Percentiles rank a stretch among this genome's conserved stretches.
Evolutionary conservation across 2,888 invertebrate species (phyloP).

Genomic region (Cataglyphis albicans): DNA sequence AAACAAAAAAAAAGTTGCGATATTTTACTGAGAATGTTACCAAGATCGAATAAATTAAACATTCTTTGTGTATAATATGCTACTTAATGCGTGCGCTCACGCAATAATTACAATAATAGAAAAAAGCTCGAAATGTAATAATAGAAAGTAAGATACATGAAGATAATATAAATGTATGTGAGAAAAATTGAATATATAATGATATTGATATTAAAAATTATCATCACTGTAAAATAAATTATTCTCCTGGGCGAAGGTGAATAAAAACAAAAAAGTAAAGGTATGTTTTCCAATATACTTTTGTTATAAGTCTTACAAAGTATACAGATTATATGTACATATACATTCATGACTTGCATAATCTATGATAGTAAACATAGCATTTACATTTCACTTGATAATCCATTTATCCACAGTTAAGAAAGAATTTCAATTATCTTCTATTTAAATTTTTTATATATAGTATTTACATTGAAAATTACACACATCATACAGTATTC

Average conservation of each 20-base stretch:
- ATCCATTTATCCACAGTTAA: background rate
- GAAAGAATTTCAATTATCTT: background rate
- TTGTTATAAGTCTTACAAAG: constrained; percentile 71
- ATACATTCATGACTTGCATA: constrained; percentile 57
- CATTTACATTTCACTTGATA: constrained; percentile 30
- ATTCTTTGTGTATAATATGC: constrained; percentile 81
- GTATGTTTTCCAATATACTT: constrained; percentile 52
- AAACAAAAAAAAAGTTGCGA: constrained; percentile 47
- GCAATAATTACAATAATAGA: constrained; percentile 76
- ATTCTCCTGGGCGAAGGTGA: constrained; percentile 83
- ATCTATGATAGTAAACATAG: constrained; percentile 12
- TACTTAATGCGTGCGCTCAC: constrained; percentile 81
- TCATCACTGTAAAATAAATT: constrained; percentile 85
- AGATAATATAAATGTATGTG: constrained; percentile 83
- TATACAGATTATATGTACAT: constrained; percentile 54
- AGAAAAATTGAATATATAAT: constrained; percentile 79
- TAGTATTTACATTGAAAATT: constrained; percentile 29
- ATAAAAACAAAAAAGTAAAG: constrained; percentile 80
- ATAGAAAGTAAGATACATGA: constrained; percentile 78
- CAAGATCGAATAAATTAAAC: constrained; percentile 73
- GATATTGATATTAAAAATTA: constrained; percentile 82
- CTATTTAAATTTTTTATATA: constrained; percentile 2
- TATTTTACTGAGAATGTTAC: constrained; percentile 68
- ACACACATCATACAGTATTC: background rate
- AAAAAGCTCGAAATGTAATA: constrained; percentile 80